These are phyloP conservation scores for Saiga tatarica DNA, from an alignment of 2,113 vertebrate genomes.

Conservation along the genomic window DNA sequence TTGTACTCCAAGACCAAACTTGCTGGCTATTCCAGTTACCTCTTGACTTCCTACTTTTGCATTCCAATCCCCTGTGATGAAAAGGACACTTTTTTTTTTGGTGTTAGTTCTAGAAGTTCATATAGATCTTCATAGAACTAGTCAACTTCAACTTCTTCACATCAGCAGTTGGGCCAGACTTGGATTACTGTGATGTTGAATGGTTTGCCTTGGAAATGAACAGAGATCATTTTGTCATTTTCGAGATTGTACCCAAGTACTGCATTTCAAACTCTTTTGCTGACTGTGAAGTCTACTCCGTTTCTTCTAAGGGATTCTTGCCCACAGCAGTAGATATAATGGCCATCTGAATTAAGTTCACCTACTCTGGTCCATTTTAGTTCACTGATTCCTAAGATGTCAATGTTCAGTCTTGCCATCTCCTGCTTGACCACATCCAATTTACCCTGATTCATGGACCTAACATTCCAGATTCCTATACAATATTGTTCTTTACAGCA, in stretches of 20 bases:
- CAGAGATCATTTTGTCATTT: background rate
- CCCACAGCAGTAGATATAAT: background rate
- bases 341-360: background rate
- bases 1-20: background rate
- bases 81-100: background rate
- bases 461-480: background rate
- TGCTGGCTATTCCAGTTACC: fast-evolving
- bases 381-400: background rate
- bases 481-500: background rate
- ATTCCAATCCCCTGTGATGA: background rate
- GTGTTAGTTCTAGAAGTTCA: background rate
- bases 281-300: background rate
- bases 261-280: background rate
- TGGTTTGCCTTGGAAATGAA: background rate
- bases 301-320: background rate
- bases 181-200: background rate
- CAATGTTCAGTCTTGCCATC: background rate
- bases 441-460: background rate
- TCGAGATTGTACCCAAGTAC: background rate
- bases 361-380: background rate
- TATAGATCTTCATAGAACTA: background rate
- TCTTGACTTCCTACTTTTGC: background rate
- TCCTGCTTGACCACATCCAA: background rate
- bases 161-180: background rate
- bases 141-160: background rate